A percentile compares a stretch with the other conserved stretches of the same genome.
These are phyloP conservation scores for Gryllus longicercus DNA, from an alignment of 2,888 invertebrate genomes.

Conservation along the genomic window DNA sequence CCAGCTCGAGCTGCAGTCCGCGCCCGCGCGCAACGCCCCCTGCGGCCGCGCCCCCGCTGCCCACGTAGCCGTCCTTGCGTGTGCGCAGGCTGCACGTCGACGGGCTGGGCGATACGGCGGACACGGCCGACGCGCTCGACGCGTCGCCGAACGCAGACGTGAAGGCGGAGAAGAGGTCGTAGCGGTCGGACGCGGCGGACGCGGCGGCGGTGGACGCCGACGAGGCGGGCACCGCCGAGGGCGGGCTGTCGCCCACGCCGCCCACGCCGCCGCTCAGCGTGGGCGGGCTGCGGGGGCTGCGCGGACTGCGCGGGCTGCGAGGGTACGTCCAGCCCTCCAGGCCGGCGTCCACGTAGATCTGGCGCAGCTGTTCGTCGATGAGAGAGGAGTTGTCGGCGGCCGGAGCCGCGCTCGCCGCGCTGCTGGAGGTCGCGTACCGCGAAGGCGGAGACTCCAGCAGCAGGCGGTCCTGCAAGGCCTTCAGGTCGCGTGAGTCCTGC, in stretches of 20 bases:
- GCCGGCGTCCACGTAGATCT: slow-evolving; percentile 61
- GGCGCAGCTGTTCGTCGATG: slow-evolving; percentile 66
- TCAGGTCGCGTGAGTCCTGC: slow-evolving; percentile 73
- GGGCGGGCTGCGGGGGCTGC: slow-evolving; percentile 62
- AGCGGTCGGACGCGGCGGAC: slow-evolving; percentile 26
- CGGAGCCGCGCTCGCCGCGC: slow-evolving; percentile 33
- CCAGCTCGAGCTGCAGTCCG: slow-evolving; percentile 30
- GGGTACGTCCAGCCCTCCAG: slow-evolving; percentile 67
- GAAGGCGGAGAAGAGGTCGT: slow-evolving; percentile 22
- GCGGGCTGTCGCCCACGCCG: slow-evolving; percentile 60
- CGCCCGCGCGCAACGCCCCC: not conserved
- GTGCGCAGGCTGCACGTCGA: slow-evolving; percentile 63
- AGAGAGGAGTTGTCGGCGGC: slow-evolving; percentile 61
- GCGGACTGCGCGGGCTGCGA: slow-evolving; percentile 60
- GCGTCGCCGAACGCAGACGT: slow-evolving; percentile 22
- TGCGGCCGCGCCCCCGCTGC: slow-evolving; percentile 42
- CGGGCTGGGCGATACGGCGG: slow-evolving; percentile 49
- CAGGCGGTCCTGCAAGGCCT: slow-evolving; percentile 65
- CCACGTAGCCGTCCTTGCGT: slow-evolving; percentile 60
- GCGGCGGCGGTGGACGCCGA: slow-evolving; percentile 38
- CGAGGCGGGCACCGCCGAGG: slow-evolving; percentile 45
- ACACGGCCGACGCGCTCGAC: not conserved
- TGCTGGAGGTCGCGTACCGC: slow-evolving; percentile 29
- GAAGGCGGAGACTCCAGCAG: slow-evolving; percentile 26
- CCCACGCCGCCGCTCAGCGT: slow-evolving; percentile 54